These are phyloP conservation scores for Drosophila hydei DNA, from an alignment of 1,140 invertebrate genomes.

Conservation along the genomic window DNA sequence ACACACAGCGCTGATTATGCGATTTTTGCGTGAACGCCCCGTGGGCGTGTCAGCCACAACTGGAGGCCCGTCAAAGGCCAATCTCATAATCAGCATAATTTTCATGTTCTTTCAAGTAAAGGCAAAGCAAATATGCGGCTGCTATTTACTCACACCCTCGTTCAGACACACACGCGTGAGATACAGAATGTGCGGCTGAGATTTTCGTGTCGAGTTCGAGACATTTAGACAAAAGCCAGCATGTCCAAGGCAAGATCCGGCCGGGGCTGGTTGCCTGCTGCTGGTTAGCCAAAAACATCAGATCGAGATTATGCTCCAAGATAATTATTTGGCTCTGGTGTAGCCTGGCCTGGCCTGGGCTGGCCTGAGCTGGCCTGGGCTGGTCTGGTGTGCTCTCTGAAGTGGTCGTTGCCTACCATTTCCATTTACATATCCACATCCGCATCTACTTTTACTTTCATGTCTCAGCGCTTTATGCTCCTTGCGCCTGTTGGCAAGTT, in stretches of 20 bases:
- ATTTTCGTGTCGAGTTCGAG: slow-evolving; percentile 50
- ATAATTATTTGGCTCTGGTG: slow-evolving; percentile 70
- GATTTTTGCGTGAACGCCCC: slow-evolving; percentile 19
- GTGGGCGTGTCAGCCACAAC: slow-evolving; percentile 41
- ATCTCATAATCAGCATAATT: slow-evolving; percentile 81
- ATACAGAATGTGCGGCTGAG: slow-evolving; percentile 40
- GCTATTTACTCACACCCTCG: slow-evolving; percentile 4
- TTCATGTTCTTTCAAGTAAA: slow-evolving; percentile 57
- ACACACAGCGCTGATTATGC: slow-evolving; percentile 39
- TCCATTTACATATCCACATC: slow-evolving; percentile 37
- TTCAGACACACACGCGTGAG: slow-evolving; percentile 1
- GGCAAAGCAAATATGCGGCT: slow-evolving; percentile 37
- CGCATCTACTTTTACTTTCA: slow-evolving; percentile 52
- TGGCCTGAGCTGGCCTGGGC: slow-evolving; percentile 32
- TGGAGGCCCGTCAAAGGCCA: slow-evolving; percentile 53
- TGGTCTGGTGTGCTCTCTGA: slow-evolving; percentile 18
- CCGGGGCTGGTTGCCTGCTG: slow-evolving; percentile 29
- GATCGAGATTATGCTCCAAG: slow-evolving; percentile 69
- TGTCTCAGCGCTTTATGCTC: slow-evolving; percentile 73
- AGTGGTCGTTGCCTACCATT: slow-evolving; percentile 34
- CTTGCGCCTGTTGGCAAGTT: slow-evolving; percentile 74
- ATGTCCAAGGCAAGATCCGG: slow-evolving; percentile 53
- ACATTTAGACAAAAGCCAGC: slow-evolving; percentile 48
- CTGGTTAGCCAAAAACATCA: slow-evolving; percentile 31
- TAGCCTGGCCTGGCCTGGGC: slow-evolving; percentile 15